These are phyloP conservation scores for Hydraecia micacea DNA, from an alignment of 2,888 invertebrate species.

Conservation along the genomic window DNA sequence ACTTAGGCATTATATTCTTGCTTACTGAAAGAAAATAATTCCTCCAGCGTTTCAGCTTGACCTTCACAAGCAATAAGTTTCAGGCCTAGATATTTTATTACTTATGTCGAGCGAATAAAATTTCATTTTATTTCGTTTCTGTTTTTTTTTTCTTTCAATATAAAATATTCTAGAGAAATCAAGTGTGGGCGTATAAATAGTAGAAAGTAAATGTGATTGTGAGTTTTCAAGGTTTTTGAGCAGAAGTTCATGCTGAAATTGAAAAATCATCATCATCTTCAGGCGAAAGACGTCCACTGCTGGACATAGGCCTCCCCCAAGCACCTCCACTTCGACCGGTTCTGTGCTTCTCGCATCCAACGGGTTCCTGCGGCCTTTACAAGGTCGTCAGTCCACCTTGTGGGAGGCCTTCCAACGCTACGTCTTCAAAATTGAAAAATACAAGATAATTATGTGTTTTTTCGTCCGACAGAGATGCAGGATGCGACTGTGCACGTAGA, in stretches of 20 bases:
- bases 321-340: too few species aligned
- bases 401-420: too few species aligned
- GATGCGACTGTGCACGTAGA: not conserved
- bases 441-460: too few species aligned
- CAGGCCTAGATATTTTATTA: conserved; percentile 38
- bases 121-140: conserved; percentile 37
- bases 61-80: conserved; percentile 57
- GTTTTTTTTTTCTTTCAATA: conserved; percentile 18
- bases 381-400: too few species aligned
- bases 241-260: not conserved
- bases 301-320: too few species aligned
- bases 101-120: conserved; percentile 40
- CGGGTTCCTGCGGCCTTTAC: too few species aligned
- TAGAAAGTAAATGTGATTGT: not conserved
- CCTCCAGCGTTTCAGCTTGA: conserved; percentile 43
- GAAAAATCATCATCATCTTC: too few species aligned
- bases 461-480: not conserved
- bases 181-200: not conserved
- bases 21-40: conserved; percentile 36
- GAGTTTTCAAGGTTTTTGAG: not conserved
- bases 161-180: conserved; percentile 5
- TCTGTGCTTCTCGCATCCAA: too few species aligned
- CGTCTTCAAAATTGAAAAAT: too few species aligned
- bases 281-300: too few species aligned
- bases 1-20: conserved; percentile 43